Conservation (phyloP, 2,797 vertebrate species). For the Propithecus deckenii region DNA sequence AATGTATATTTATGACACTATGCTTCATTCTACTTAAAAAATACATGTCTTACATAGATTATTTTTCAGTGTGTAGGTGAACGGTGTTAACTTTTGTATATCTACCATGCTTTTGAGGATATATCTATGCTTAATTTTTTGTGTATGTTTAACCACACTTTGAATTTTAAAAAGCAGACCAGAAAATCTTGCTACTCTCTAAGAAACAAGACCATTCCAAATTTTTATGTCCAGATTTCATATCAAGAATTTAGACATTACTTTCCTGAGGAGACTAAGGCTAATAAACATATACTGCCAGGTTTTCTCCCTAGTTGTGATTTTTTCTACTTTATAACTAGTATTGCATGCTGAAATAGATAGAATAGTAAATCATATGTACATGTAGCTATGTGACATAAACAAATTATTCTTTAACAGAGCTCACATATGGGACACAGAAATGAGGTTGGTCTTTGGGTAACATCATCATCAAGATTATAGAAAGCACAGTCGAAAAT, state of each 20-base stretch:
- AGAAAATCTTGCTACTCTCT: not conserved
- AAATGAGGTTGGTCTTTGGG: constrained; percentile 47
- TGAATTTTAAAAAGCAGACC: not conserved
- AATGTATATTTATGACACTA: not conserved
- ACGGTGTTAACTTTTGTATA: not conserved
- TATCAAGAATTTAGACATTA: not conserved
- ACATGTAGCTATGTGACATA: not conserved
- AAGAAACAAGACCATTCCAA: not conserved
- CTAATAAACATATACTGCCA: not conserved
- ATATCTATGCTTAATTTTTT: not conserved
- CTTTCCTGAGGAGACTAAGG: constrained; percentile 5
- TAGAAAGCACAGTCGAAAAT: constrained; percentile 62
- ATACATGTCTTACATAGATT: not conserved
- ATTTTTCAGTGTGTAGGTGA: not conserved
- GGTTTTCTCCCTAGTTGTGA: not conserved
- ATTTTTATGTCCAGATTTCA: constrained; percentile 44
- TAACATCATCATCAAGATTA: constrained; percentile 49
- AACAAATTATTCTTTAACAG: not conserved
- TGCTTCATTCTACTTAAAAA: not conserved
- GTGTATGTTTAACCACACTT: not conserved
- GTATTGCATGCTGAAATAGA: not conserved
- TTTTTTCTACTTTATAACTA: not conserved
- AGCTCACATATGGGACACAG: constrained; percentile 31
- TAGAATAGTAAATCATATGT: not conserved
- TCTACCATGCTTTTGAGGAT: not conserved